Evolutionary conservation across 30 jellyfish, hydroid and myxozoan genomes (phyloP).

Genomic region (Chironex yamaguchii): DNA sequence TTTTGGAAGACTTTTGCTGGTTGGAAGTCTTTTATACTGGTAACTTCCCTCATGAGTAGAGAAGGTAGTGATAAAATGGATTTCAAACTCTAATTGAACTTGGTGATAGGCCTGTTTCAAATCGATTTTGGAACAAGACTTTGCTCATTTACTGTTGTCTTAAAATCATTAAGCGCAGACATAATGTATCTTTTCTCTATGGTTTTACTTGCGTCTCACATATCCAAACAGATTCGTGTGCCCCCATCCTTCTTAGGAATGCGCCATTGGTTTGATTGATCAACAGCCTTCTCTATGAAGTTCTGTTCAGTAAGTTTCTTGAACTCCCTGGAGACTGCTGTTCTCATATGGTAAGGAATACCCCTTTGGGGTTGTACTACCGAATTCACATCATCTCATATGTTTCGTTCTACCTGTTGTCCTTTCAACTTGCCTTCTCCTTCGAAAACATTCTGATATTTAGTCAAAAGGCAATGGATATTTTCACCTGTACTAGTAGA

Average conservation of each 20-base stretch:
- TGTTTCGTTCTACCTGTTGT: slow-evolving; percentile 44
- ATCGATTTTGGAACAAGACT: slow-evolving; percentile 28
- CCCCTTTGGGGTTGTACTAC: slow-evolving; percentile 69
- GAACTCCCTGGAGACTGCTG: slow-evolving; percentile 39
- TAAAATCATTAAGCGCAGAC: slow-evolving; percentile 53
- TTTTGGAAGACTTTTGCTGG: slow-evolving; percentile 55
- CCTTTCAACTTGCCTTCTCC: slow-evolving; percentile 53
- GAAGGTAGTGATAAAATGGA: slow-evolving; percentile 57
- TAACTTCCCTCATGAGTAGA: no score
- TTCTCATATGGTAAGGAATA: slow-evolving; percentile 64
- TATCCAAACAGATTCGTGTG: slow-evolving; percentile 55
- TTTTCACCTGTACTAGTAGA: slow-evolving; percentile 17
- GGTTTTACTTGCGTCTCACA: slow-evolving; percentile 62
- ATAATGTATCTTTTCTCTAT: slow-evolving; percentile 48
- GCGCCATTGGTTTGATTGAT: slow-evolving; percentile 57
- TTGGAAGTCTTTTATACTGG: slow-evolving; percentile 34
- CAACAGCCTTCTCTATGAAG: slow-evolving; percentile 48
- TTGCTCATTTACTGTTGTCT: slow-evolving; percentile 60
- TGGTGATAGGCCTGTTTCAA: slow-evolving; percentile 62
- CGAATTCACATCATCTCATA: slow-evolving; percentile 29
- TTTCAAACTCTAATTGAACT: slow-evolving; percentile 35
- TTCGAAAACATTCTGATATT: slow-evolving; percentile 24
- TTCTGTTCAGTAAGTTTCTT: slow-evolving; percentile 25
- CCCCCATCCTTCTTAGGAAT: slow-evolving; percentile 61
- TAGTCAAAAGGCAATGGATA: slow-evolving; percentile 8